phyloP scores from a whole-genome alignment of 1,140 invertebrate genomes.

The Drosophila nikananu region DNA sequence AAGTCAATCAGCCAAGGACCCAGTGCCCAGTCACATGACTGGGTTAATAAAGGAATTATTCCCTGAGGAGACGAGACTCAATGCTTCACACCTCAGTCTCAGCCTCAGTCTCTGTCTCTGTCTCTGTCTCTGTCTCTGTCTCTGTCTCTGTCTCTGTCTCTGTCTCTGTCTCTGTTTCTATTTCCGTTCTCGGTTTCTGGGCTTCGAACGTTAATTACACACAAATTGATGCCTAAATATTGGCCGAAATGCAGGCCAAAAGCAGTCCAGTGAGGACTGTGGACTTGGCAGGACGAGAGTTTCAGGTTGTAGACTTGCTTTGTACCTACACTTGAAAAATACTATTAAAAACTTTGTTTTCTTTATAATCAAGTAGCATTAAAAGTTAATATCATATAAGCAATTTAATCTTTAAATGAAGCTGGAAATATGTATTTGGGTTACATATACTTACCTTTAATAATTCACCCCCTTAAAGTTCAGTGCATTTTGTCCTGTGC shows the following conservation, averaged over 20 bases:
- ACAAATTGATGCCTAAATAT: constrained; percentile 38
- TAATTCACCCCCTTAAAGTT: background rate
- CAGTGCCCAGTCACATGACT: background rate
- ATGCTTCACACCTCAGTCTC: constrained; percentile 5
- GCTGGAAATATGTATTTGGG: no score
- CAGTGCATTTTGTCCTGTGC: background rate
- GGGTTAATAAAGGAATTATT: constrained; percentile 22
- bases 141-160: no score
- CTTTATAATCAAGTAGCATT: background rate
- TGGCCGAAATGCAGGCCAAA: constrained; percentile 11
- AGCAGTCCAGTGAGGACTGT: background rate
- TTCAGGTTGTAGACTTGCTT: background rate
- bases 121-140: background rate
- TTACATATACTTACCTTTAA: no score
- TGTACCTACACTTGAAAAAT: background rate
- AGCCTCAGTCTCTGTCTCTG: no score
- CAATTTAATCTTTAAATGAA: background rate
- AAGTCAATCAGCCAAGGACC: constrained; percentile 3
- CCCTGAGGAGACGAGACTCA: background rate
- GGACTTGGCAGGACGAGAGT: background rate
- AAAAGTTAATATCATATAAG: background rate
- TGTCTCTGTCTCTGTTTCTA: background rate
- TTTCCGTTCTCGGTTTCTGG: background rate
- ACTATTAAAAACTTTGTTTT: background rate
- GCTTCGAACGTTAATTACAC: constrained; percentile 28